These are phyloP conservation scores for Odontocolon sp. DNA, from an alignment of 2,888 invertebrate genomes.

Conservation along the genomic window DNA sequence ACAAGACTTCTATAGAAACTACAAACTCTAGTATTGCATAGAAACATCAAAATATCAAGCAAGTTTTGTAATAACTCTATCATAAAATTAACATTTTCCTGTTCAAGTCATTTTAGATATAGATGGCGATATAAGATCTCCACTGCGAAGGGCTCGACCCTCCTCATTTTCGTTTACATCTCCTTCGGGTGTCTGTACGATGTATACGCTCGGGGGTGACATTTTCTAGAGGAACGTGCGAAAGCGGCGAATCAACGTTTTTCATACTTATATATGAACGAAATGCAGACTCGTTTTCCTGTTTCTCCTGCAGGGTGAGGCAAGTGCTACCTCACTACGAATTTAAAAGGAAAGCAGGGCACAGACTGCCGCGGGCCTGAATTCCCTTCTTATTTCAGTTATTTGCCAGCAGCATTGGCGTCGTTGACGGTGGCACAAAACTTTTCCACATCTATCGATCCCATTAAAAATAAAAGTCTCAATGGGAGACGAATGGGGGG, in stretches of 20 bases:
- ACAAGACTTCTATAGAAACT: neutral
- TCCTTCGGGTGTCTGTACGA: conserved; percentile 25
- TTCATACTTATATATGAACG: conserved; percentile 51
- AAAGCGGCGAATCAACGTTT: too few species aligned
- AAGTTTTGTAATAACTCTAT: too few species aligned
- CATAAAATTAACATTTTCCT: too few species aligned
- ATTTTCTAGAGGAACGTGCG: neutral
- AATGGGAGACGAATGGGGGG: neutral
- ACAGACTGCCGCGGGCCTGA: conserved; percentile 18
- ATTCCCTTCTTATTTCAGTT: conserved; percentile 55
- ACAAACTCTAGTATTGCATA: neutral
- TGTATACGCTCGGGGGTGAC: conserved; percentile 32
- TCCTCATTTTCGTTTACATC: too few species aligned
- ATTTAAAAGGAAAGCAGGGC: conserved; percentile 66
- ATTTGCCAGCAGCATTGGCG: conserved; percentile 57
- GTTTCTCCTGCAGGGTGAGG: conserved; percentile 47
- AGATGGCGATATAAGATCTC: too few species aligned
- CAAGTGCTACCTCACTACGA: conserved; percentile 61
- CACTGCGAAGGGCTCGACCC: conserved; percentile 17
- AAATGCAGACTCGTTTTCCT: conserved; percentile 61
- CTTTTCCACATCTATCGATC: conserved; percentile 66
- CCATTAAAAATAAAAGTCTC: conserved; percentile 66
- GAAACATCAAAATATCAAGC: too few species aligned
- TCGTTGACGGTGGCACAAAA: conserved; percentile 54
- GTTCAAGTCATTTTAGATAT: too few species aligned